Percentiles rank a stretch among this genome's conserved stretches.
Conservation (phyloP, 2,888 invertebrate genomes). For the Amiota communis region DNA sequence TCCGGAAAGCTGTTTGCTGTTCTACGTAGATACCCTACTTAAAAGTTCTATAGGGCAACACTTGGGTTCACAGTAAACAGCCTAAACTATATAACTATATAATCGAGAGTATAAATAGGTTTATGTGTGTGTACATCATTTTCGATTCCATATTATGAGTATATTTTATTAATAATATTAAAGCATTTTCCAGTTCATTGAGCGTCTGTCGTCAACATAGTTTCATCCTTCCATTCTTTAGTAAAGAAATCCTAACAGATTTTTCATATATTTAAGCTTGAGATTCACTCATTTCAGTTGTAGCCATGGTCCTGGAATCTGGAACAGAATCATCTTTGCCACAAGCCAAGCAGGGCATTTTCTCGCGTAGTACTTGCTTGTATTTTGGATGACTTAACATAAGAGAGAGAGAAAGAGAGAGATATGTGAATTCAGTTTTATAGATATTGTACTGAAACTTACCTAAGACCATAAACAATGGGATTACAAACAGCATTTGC, state of each 20-base stretch:
- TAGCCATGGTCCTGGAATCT: conserved; percentile 67
- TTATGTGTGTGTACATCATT: conserved; percentile 14
- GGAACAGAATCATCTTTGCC: conserved; percentile 57
- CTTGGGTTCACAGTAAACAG: conserved; percentile 2
- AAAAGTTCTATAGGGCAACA: not conserved
- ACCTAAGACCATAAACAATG: conserved; percentile 79
- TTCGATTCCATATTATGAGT: not conserved
- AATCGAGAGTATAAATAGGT: not conserved
- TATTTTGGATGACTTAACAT: conserved; percentile 77
- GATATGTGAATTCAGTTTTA: too few species aligned
- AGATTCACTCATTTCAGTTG: conserved; percentile 69
- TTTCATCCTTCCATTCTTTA: not conserved
- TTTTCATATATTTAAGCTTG: conserved; percentile 55
- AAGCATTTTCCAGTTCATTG: not conserved
- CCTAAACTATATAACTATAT: not conserved
- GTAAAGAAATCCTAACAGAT: not conserved
- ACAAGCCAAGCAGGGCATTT: conserved; percentile 78
- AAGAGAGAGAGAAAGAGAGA: conserved; percentile 1
- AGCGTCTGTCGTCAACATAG: conserved; percentile 12
- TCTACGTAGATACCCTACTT: conserved; percentile 18
- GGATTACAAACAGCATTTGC: conserved; percentile 77
- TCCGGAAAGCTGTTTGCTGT: not conserved
- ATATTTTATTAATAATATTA: not conserved
- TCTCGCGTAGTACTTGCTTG: conserved; percentile 76
- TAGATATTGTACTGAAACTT: conserved; percentile 17